Evolutionary conservation across 2,888 invertebrate genomes (phyloP), one percentile per base, ranked within the genome.

Genomic region (Chrysina gloriosa): DNA sequence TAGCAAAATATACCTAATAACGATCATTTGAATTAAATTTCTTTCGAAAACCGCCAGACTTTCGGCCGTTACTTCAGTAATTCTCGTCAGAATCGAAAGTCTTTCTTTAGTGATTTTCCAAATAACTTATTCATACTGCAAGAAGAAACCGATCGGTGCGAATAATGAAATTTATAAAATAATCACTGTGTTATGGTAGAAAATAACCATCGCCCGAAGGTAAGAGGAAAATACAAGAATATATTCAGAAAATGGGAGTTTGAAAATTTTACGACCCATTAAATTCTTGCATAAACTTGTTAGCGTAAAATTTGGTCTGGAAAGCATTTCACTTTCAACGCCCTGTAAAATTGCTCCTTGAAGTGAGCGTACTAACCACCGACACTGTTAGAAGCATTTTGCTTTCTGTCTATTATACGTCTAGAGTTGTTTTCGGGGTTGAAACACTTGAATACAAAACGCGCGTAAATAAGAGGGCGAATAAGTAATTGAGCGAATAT

Each of bases 291-390:
- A 52, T 52, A 52, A 52, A 52, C 34, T 52, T 16, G 52, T 31
- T 52, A 29, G 52, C 31, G 23, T 23, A 2, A 31, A 27, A 42
- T 7, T 42, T 42, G 9, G 6, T 16, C 16, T 19, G 16, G 31
- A 2, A 9, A 52, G 19, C 42, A 45, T 61, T 52, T 42, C 58
- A 42, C 42, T 61, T 42, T 61, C 58, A 42, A 42, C 42, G 42
- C 45, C 7, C 42, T 42, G 58, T 29, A 42, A 61, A 61, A 61
- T 61, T 61, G 45, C 58, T 45, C 9, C 31, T 34, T 48, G 23
- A 9, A 42, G 42, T 42, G 11, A 19, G 31, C 29, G 52, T 50
- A 45, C 29, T 31, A 31, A 9, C 9, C 52, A 31, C 14, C 14
- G 14, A 52, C 5, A 52, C 29, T 31, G 16, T 52, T 52, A 16